Evolutionary conservation across 2,888 invertebrate genomes (phyloP), one percentile per base, ranked within the genome.

Genomic region (Tanytarsus gracilentus): DNA sequence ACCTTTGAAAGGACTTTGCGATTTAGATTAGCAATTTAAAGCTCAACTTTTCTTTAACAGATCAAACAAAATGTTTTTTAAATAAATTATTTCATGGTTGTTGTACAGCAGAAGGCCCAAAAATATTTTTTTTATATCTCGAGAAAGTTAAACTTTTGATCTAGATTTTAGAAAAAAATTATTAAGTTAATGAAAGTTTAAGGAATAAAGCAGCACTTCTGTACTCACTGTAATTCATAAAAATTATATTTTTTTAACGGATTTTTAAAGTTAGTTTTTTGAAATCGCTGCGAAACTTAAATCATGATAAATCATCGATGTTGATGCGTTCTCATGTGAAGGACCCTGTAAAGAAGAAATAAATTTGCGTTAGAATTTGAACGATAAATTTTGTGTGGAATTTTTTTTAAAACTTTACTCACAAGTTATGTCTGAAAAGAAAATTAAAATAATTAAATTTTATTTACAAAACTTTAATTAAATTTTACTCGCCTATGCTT

Each of bases 311-410:
- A 74, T 74, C 74, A 74, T 74, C 74, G 74, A 71, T 74, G 71
- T 71, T 74, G 74, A 67, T 74, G 74, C 62, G 74, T 74, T 66
- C 74, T 73, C 74, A 74, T 74, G 65, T 74, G 74, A 67, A 74
- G 67, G 65, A 74, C 74, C 65, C 55, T 55, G 26, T 23, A 40
- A 55, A 40, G 11, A 25, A 14, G 6, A 55, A 21, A 18, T 11
- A 39, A 74, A 69, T 68, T 74, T 74, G 65, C 73, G 73, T 71
- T 74, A 49, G 21, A 26, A 49, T 49, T 26, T 49, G 49, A 14
- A 27, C 4, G 7, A 8, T n/a, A 40, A 16, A 40, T 40, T 9
- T 44, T 21, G 8, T 18, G 25, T 25, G 8, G 21, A 4, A 49
- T 8, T 1, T 11, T 50, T 16, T n/a, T 9, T 16, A 25, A 14